phyloP scores from a whole-genome alignment of 2,113 vertebrate species.

The Sialia sialis region DNA sequence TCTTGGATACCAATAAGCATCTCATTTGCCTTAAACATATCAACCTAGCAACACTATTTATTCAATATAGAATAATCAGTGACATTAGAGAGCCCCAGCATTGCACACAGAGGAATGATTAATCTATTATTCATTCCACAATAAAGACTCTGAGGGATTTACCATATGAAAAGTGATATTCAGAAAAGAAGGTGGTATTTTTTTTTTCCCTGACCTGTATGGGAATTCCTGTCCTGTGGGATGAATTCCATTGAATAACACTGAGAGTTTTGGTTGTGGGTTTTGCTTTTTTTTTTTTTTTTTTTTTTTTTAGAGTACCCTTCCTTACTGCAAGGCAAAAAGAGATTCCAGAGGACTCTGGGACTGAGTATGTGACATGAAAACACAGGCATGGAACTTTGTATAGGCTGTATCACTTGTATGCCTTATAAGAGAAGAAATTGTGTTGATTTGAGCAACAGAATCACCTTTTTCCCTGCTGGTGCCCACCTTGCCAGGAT shows the following conservation, averaged over 20 bases:
- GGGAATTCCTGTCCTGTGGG: slow-evolving; percentile 26
- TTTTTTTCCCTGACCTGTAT: slow-evolving; percentile 9
- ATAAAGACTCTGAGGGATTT: slow-evolving; percentile 50
- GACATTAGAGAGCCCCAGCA: slow-evolving; percentile 39
- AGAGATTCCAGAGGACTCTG: not conserved
- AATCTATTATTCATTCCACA: slow-evolving; percentile 64
- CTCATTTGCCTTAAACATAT: slow-evolving; percentile 68
- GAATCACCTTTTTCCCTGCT: not conserved
- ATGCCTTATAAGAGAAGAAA: not conserved
- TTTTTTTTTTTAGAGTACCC: not conserved
- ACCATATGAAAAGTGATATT: slow-evolving; percentile 39
- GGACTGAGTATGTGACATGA: not conserved
- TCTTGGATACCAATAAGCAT: slow-evolving; percentile 68
- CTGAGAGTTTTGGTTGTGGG: not conserved
- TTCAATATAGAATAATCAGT: slow-evolving; percentile 68
- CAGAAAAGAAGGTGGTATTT: not conserved
- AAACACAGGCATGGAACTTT: not conserved
- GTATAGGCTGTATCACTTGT: not conserved
- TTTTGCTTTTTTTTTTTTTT: not conserved
- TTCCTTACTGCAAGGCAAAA: not conserved
- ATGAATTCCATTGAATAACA: slow-evolving; percentile 35
- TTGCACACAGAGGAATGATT: slow-evolving; percentile 56
- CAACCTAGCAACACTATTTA: slow-evolving; percentile 67
- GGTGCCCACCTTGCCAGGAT: not conserved
- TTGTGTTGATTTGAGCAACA: not conserved